Conservation (phyloP, 2,797 vertebrate genomes). For the Kryptopterus vitreolus region DNA sequence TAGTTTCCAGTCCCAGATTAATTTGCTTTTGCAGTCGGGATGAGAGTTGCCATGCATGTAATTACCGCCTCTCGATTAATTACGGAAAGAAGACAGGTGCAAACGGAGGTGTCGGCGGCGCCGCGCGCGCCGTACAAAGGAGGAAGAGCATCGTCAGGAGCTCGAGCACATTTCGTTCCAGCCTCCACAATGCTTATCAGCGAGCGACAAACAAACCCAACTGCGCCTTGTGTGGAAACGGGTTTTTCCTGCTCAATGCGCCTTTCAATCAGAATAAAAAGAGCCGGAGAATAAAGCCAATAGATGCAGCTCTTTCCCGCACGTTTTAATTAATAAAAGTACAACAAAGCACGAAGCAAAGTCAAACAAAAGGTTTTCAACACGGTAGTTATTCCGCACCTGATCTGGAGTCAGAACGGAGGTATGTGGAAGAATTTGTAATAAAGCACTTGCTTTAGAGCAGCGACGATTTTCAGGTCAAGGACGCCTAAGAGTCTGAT, state of each 20-base stretch:
- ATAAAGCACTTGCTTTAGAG: background rate
- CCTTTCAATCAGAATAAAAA: no score
- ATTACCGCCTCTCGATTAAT: conserved; percentile 66
- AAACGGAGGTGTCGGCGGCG: conserved; percentile 60
- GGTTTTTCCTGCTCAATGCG: no score
- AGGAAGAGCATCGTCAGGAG: background rate
- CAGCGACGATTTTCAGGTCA: no score
- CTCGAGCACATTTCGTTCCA: background rate
- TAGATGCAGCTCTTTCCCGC: no score
- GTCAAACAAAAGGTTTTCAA: background rate
- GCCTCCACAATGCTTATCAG: background rate
- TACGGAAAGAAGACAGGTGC: conserved; percentile 52
- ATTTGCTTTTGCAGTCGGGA: conserved; percentile 65
- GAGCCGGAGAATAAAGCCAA: no score
- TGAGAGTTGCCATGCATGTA: conserved; percentile 65
- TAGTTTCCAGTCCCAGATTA: conserved; percentile 56
- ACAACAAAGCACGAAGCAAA: background rate
- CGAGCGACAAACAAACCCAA: background rate
- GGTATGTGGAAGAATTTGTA: background rate
- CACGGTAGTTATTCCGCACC: background rate
- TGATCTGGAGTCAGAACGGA: background rate
- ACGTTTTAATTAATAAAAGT: no score
- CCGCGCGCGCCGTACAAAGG: background rate
- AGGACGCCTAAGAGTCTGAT: no score
- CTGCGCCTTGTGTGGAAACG: background rate